Conservation (phyloP, 2,113 vertebrate species). For the Axis porcinus region DNA sequence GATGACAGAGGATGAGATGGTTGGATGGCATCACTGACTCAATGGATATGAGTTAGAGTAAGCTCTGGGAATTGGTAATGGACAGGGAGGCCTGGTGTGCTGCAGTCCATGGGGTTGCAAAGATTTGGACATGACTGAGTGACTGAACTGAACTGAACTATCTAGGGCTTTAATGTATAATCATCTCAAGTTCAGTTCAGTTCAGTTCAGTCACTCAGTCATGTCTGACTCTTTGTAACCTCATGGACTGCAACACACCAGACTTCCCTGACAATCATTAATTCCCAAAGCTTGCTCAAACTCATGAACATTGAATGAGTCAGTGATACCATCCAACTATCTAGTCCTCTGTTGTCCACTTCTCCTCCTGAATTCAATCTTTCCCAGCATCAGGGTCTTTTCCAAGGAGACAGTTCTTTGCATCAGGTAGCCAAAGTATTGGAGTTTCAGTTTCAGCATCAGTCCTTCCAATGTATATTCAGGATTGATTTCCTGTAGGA, state of each 20-base stretch:
- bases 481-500: not conserved
- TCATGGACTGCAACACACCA: not conserved
- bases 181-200: not conserved
- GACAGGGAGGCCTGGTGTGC: not conserved
- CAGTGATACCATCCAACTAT: not conserved
- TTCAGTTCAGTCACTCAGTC: not conserved
- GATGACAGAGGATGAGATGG: not conserved
- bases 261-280: not conserved
- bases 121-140: not conserved
- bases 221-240: not conserved
- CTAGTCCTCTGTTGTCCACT: not conserved
- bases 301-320: not conserved
- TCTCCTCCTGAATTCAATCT: not conserved
- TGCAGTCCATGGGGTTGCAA: not conserved
- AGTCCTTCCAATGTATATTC: not conserved
- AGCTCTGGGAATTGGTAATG: not conserved
- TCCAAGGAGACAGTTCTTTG: not conserved
- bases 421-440: not conserved
- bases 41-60: not conserved
- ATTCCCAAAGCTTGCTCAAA: not conserved
- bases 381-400: not conserved
- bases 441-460: not conserved
- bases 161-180: not conserved
- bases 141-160: not conserved
- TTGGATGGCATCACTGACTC: not conserved